phyloP scores from a whole-genome alignment of 2,888 invertebrate genomes.

The Adela reaumurella region DNA sequence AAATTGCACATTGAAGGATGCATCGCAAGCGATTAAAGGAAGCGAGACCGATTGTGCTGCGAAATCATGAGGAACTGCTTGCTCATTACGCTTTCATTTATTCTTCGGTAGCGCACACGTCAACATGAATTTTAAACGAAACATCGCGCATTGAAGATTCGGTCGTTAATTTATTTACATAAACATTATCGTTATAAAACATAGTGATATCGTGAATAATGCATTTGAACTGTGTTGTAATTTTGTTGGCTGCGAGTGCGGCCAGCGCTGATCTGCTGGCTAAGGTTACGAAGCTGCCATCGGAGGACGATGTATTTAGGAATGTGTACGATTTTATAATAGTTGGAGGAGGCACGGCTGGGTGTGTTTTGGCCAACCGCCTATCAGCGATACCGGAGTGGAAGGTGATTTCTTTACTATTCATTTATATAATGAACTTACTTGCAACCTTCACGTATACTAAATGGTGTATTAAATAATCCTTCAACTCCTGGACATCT shows the following conservation, averaged over 20 bases:
- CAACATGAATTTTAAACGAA: too few species aligned
- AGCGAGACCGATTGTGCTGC: neutral
- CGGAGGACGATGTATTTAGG: constrained; percentile 35
- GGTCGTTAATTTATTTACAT: neutral
- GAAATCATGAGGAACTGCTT: neutral
- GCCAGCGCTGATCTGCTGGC: constrained; percentile 29
- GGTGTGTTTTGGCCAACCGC: constrained; percentile 43
- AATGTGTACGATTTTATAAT: constrained; percentile 51
- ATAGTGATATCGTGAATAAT: neutral
- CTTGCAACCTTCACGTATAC: too few species aligned
- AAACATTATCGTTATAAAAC: neutral
- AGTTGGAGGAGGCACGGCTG: constrained; percentile 44
- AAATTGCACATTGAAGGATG: neutral
- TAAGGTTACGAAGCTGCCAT: constrained; percentile 34
- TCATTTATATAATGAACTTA: too few species aligned
- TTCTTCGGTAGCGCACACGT: neutral
- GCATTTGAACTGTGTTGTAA: neutral
- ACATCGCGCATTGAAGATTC: too few species aligned
- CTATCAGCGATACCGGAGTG: constrained; percentile 39
- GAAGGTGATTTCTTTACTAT: too few species aligned
- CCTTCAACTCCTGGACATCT: too few species aligned
- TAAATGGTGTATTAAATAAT: too few species aligned
- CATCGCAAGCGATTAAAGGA: neutral
- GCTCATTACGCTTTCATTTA: neutral
- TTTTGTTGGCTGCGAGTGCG: neutral